Evolutionary conservation across 2,113 vertebrate species (phyloP).

Genomic region (Laterallus jamaicensis): DNA sequence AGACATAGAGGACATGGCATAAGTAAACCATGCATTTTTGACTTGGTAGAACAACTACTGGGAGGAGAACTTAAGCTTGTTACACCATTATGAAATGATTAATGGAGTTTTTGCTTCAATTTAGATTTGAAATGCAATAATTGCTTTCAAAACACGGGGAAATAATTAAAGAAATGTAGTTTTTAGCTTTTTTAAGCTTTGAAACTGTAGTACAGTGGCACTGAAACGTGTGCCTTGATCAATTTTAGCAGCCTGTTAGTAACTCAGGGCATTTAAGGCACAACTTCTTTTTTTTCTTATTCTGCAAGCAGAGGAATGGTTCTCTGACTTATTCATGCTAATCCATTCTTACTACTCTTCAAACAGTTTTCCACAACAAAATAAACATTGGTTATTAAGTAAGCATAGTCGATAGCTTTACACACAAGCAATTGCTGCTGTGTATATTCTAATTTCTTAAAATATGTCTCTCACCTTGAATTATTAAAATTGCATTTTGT

Average conservation of each 20-base stretch:
- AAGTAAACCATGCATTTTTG: not conserved
- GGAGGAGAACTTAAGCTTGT: not conserved
- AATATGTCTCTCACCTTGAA: not conserved
- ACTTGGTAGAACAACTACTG: not conserved
- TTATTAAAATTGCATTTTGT: not conserved
- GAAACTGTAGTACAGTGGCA: not conserved
- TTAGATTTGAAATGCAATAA: not conserved
- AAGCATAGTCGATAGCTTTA: not conserved
- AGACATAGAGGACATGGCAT: not conserved
- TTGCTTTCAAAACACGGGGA: not conserved
- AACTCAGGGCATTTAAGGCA: not conserved
- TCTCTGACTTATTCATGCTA: not conserved
- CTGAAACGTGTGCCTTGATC: not conserved
- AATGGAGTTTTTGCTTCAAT: not conserved
- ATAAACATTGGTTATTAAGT: not conserved
- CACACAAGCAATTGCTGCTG: not conserved
- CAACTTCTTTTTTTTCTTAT: not conserved
- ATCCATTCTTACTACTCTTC: not conserved
- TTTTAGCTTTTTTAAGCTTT: not conserved
- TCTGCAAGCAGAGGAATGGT: not conserved
- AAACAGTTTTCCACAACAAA: not conserved
- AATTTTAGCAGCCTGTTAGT: not conserved
- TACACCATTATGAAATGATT: not conserved
- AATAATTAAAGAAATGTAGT: not conserved
- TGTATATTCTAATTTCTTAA: not conserved